A percentile compares a stretch with the other conserved stretches of the same genome.
These are phyloP conservation scores for Ondatra zibethicus DNA, from an alignment of 2,113 vertebrate genomes.

Conservation along the genomic window DNA sequence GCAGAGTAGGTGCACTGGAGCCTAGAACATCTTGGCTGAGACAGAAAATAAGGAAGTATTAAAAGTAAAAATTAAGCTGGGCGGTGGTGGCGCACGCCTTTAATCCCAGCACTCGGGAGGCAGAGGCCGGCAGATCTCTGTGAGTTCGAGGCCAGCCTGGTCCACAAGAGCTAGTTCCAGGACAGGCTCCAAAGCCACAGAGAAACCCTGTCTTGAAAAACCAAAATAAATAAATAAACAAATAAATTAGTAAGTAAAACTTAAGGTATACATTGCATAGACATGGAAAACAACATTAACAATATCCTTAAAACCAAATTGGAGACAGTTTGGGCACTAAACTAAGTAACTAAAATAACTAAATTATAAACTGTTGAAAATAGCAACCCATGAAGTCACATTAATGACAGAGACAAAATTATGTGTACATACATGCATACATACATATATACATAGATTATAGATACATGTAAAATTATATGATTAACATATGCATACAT, in stretches of 20 bases:
- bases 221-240: too few species aligned
- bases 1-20: neutral
- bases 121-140: too few species aligned
- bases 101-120: too few species aligned
- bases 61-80: too few species aligned
- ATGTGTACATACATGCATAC: neutral
- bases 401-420: neutral
- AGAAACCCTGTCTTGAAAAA: too few species aligned
- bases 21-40: neutral
- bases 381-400: neutral
- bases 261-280: neutral
- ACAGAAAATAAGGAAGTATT: conserved; percentile 13
- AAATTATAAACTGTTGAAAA: neutral
- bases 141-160: too few species aligned
- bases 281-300: neutral
- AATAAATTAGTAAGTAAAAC: neutral
- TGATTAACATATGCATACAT: neutral
- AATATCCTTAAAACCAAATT: neutral
- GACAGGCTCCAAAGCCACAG: too few species aligned
- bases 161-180: too few species aligned
- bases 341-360: conserved; percentile 40
- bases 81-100: accelerated
- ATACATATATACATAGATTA: neutral
- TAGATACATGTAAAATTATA: neutral
- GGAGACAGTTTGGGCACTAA: neutral